A percentile compares a stretch with the other conserved stretches of the same genome.
phyloP scores from a whole-genome alignment of 2,113 vertebrate species.

The Pontoporia blainvillei region DNA sequence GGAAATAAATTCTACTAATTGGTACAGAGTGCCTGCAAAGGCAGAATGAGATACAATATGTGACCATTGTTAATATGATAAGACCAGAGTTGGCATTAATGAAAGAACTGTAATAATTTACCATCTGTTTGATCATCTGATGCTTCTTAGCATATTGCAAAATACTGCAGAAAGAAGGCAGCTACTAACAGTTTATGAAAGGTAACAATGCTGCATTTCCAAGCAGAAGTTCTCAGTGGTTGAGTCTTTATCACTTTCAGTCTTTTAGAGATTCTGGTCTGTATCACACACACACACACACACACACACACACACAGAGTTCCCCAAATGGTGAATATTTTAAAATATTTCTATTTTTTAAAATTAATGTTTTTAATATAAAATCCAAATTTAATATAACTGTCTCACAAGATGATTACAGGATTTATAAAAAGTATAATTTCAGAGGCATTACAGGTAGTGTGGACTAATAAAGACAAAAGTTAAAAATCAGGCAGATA shows the following conservation, averaged over 20 bases:
- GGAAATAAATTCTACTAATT: conserved; percentile 34
- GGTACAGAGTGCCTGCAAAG: conserved; percentile 23
- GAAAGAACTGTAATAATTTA: conserved; percentile 49
- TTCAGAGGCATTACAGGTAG: background rate
- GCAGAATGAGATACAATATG: conserved; percentile 21
- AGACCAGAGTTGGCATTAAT: conserved; percentile 29
- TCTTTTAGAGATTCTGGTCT: background rate
- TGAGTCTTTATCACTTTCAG: background rate
- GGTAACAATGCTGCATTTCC: background rate
- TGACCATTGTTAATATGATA: conserved; percentile 12
- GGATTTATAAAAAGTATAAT: background rate
- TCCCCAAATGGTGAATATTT: background rate
- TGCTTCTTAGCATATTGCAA: background rate
- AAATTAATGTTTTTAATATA: background rate
- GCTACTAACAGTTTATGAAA: background rate
- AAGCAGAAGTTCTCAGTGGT: background rate
- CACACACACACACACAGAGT: background rate
- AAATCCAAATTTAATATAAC: background rate
- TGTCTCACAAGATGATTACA: background rate
- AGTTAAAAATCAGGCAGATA: background rate
- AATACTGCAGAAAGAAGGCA: background rate
- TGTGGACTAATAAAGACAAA: background rate
- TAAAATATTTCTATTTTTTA: background rate
- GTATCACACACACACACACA: background rate
- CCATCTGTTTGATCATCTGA: conserved; percentile 48